Evolutionary conservation across 1,140 invertebrate species (phyloP), one percentile per base, ranked within the genome.

Genomic region (Heliconius hewitsoni): DNA sequence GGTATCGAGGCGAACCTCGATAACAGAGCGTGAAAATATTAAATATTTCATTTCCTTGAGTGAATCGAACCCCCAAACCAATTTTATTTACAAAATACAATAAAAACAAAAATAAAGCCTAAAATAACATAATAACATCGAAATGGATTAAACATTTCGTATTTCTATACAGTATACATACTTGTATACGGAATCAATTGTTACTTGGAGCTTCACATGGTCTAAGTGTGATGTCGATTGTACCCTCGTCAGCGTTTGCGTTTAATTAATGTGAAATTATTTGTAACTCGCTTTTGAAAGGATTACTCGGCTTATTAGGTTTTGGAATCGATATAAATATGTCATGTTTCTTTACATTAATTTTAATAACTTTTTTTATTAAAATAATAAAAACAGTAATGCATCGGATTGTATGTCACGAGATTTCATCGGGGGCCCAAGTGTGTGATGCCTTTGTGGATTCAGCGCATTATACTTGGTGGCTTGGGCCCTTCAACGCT

Each of bases 181-280:
- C 11, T 11, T 6, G 8, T 66, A 66, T 66, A 66, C 11, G 11
- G 57, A 66, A 66, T 66, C 57, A 66, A 66, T 66, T 66, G 60
- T 66, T 66, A 16, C 23, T 66, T 66, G 13, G 60, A 66, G 60
- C 60, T 66, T 66, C 60, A 66, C 60, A 66, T 66, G n/a, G 19
- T 57, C 55, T 23, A 57, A 66, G 60, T 66, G 60, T 66, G 60
- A 27, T 66, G 30, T 66, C 60, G 60, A 66, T 30, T 66, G 60
- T 66, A 66, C 60, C 60, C 60, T 66, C 60, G 60, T 66, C 60
- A 66, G 60, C 60, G 60, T 66, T 66, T 66, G 23, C 60, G 60
- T 66, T 66, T 66, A 66, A 66, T 66, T 66, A 66, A 66, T 27
- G 23, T 30, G 60, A 30, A 66, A 66, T 66, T 66, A 66, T 66